phyloP scores from a whole-genome alignment of 1,140 invertebrate species.

The Aphaenogaster floridana region DNA sequence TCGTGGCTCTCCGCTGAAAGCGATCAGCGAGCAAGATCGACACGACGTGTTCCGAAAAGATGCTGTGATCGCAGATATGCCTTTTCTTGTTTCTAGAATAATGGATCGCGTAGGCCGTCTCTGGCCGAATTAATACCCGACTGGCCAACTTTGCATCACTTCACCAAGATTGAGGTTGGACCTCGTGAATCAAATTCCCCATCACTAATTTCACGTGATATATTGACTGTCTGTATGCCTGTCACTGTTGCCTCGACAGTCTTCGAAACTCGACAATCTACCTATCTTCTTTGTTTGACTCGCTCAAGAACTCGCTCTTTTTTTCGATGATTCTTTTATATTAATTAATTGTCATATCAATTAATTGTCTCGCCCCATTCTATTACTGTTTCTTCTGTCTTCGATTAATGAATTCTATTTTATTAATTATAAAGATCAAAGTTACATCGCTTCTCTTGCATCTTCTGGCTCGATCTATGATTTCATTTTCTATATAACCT shows the following conservation, averaged over 20 bases:
- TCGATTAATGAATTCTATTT: constrained; percentile 47
- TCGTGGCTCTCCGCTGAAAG: not conserved
- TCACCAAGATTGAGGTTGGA: constrained; percentile 93
- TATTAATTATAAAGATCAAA: constrained; percentile 43
- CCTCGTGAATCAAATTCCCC: constrained; percentile 60
- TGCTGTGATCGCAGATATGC: constrained; percentile 64
- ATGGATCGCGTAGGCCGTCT: constrained; percentile 93
- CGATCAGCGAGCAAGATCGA: constrained; percentile 43
- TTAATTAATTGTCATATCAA: not conserved
- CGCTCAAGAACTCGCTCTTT: constrained; percentile 40
- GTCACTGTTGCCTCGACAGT: constrained; percentile 33
- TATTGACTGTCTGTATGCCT: constrained; percentile 63
- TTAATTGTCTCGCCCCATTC: constrained; percentile 22
- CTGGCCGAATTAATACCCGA: constrained; percentile 98
- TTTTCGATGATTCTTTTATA: constrained; percentile 32
- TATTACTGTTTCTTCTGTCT: constrained; percentile 34
- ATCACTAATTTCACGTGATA: constrained; percentile 65
- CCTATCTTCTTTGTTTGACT: constrained; percentile 44
- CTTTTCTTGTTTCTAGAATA: constrained; percentile 87
- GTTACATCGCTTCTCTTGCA: constrained; percentile 26
- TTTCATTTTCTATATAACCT: constrained; percentile 27
- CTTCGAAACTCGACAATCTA: constrained; percentile 42
- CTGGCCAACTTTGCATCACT: constrained; percentile 97
- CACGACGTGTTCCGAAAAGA: constrained; percentile 36
- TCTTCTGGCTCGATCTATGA: constrained; percentile 31